Conservation (phyloP, 2,113 vertebrate genomes). For the human (Homo sapiens) region GRCh38 chr5:128124501-128125000, state of each 20-base stretch:
- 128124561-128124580: neutral
- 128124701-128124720: neutral
- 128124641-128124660: neutral
- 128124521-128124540: neutral
- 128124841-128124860: neutral
- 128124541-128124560: neutral
- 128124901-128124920: neutral
- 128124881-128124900: too few species aligned
- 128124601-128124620: neutral
- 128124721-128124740: neutral
- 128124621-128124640: neutral
- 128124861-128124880: neutral
- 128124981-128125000: neutral
- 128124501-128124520: neutral
- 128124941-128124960: neutral
- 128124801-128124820: neutral
- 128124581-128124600: neutral
- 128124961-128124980: neutral
- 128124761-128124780: neutral
- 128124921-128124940: neutral
- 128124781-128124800: neutral
- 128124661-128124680: neutral
- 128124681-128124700: neutral
- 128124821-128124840: neutral
- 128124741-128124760: neutral